Evolutionary conservation across 2,797 vertebrate species (phyloP).

Genomic region (Hydrocynus forskahlii): DNA sequence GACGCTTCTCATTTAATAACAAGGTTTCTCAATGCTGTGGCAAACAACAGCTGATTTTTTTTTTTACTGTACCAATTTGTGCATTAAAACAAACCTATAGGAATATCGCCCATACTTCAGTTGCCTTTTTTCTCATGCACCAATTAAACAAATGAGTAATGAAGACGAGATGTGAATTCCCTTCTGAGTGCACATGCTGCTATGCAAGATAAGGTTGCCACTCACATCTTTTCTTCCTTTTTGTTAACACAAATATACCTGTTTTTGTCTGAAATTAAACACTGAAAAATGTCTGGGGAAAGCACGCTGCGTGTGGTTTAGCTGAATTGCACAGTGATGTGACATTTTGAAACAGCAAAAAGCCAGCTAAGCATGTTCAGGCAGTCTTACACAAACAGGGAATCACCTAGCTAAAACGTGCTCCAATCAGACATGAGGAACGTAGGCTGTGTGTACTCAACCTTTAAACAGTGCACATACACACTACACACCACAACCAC

Average conservation of each 20-base stretch:
- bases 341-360: background rate
- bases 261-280: background rate
- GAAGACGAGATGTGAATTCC: background rate
- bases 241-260: background rate
- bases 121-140: background rate
- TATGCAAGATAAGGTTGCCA: no score
- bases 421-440: background rate
- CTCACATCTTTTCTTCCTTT: background rate
- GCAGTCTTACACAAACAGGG: background rate
- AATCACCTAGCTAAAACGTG: background rate
- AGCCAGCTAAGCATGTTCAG: constrained; percentile 7
- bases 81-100: background rate
- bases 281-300: background rate
- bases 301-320: background rate
- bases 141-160: background rate
- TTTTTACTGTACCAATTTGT: no score
- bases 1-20: background rate
- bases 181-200: background rate
- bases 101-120: background rate
- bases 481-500: background rate
- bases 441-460: background rate
- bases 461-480: background rate
- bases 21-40: background rate
- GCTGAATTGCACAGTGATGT: background rate
- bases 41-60: background rate